Evolutionary conservation across 2,888 invertebrate genomes (phyloP).

Genomic region (Dynastes maya): DNA sequence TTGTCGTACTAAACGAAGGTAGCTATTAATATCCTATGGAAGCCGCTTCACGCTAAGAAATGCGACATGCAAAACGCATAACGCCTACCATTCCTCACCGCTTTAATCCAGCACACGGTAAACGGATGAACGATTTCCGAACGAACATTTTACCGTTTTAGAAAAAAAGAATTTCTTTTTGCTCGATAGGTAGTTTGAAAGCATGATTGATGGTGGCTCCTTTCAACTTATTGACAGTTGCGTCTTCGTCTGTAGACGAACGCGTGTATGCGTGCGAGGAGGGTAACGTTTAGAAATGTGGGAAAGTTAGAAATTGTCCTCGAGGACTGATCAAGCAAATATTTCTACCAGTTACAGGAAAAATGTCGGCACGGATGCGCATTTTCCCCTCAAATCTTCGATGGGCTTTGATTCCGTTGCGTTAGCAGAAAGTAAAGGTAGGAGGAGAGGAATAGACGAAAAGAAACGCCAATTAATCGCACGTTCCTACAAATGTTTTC

Average conservation of each 20-base stretch:
- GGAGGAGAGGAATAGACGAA: not conserved
- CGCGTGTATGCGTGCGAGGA: not conserved
- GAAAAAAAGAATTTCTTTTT: constrained; percentile 43
- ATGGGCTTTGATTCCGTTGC: not conserved
- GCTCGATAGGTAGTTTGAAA: constrained; percentile 53
- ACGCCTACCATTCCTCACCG: constrained; percentile 11
- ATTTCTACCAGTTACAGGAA: constrained; percentile 3
- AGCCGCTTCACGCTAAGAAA: constrained; percentile 9
- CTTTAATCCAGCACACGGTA: constrained; percentile 18
- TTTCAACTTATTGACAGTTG: constrained; percentile 57
- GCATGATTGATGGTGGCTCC: constrained; percentile 57
- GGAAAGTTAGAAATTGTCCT: constrained; percentile 36
- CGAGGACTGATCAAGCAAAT: constrained; percentile 26
- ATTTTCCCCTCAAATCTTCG: not conserved
- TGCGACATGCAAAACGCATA: constrained; percentile 35
- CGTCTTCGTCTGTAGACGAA: constrained; percentile 48
- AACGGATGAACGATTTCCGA: constrained; percentile 30
- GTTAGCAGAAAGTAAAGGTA: not conserved
- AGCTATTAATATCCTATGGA: constrained; percentile 15
- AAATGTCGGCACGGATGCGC: constrained; percentile 16
- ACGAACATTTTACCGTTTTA: constrained; percentile 38
- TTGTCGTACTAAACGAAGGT: not conserved
- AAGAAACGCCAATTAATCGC: not conserved
- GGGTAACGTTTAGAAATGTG: constrained; percentile 4
- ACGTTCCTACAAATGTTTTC: too few species aligned